Base-by-base conservation (phyloP, 2,113 vertebrate species). In the Macquaria ambigua region DNA sequence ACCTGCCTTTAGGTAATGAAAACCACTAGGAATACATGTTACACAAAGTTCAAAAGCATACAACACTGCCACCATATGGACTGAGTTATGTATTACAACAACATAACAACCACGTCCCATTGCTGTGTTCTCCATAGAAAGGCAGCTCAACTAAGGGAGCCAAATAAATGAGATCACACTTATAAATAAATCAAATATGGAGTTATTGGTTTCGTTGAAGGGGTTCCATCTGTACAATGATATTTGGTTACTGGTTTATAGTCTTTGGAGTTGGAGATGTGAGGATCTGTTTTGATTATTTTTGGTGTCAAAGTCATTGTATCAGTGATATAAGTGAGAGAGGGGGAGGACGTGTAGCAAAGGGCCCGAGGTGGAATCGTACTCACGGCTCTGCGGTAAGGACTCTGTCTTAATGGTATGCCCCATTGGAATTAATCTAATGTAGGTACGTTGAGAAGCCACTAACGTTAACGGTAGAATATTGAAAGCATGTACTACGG, bases 11-110 rank as follows among this genome's bases (percentile, higher is more conserved):
- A 59, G 43, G 41, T 67, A 68, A 53, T 63, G 7, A 21, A 70
- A 79, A 64, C n/a, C 5, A 58, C 4, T 2, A 2, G 18, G 2
- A 55, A 39, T 58, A 1, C 34, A 56, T 28, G 6, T 20, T n/a
- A 28, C 16, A 58, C 8, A 11, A 37, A 72, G n/a, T 39, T 28
- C 4, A 41, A 66, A 83, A 43, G 25, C 31, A 83, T 81, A 34
- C 83, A 85, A 86, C 80, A 93, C 84, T 92, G 89, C 83, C 87
- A 87, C 82, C 90, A 46, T 53, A 14, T 91, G 93, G 92, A 56
- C 41, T 11, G 8, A 67, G 0, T n/a, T 1, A 20, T 1, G 3
- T 4, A 63, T 61, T 73, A 81, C 90, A 91, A 55, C 31, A 53
- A 37, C 6, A 20, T 7, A 15, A 16, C 39, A 34, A 34, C 34